Base-by-base conservation (phyloP, 2,797 vertebrate species). In the Microtus agrestis region DNA sequence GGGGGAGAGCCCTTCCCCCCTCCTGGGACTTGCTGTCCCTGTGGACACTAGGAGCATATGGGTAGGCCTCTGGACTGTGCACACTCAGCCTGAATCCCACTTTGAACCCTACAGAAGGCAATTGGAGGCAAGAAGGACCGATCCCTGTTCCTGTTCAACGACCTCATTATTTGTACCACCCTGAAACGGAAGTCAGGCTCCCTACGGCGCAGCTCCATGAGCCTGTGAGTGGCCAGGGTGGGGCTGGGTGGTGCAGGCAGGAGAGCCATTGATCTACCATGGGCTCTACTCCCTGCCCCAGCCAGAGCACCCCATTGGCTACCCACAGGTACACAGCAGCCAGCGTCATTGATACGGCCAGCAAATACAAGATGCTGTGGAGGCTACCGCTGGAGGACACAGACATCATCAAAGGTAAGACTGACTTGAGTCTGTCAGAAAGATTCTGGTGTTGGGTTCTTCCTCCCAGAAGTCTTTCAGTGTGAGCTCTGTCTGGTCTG, bases 291-390 rank as follows among this genome's bases (percentile, higher is more conserved):
- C 40, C 25, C 80, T 1, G 25, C 94, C 91, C 87, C n/a, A 67
- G 88, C 93, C 88, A 92, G 88, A 97, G 81, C 91, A 61, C 80
- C 86, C 81, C 31, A 6, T 63, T 63, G 91, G 82, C 93, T 96
- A 78, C 89, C 94, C 67, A 23, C 98, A 99, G 99, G 96, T 99
- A 99, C 97, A 99, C 99, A 0, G 99, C 99, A 0, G 99, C 99
- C 73, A 99, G 99, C 3, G 98, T 99, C 95, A 99, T 99, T 0
- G 99, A 99, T 98, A 99, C 99, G 0, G 99, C 99, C 93, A 99
- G 99, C 98, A 99, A 99, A 98, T 99, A 99, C 97, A 99, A 99
- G 97, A 99, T 99, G 98, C 99, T 99, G 43, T 99, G 99, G 99
- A 99, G 99, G 95, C 98, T 99, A 96, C 99, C 99, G 0, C 98